phyloP scores from a whole-genome alignment of 1,140 invertebrate species.

The Carposina sasakii region DNA sequence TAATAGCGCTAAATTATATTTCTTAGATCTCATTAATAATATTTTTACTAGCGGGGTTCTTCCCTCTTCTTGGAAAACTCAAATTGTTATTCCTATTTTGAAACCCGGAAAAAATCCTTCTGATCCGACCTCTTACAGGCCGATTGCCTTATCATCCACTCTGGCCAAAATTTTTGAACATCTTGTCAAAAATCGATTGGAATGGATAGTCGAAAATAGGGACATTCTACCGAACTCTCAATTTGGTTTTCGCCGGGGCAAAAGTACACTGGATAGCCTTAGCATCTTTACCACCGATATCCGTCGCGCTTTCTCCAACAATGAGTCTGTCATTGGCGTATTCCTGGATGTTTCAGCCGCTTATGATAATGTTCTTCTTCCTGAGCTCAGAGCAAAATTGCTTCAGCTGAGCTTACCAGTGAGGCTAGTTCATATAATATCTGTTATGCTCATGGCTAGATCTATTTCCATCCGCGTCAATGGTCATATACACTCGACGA shows the following conservation, averaged over 20 bases:
- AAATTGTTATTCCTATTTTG: not conserved
- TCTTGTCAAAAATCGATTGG: constrained; percentile 1
- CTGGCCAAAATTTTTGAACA: constrained; percentile 8
- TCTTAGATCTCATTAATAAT: too few relatives aligned
- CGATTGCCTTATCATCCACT: constrained; percentile 6
- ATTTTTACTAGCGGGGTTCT: too few relatives aligned
- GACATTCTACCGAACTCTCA: not conserved
- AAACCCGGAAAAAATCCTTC: constrained; percentile 3
- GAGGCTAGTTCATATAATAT: not conserved
- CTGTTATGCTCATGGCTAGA: not conserved
- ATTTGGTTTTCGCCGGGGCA: constrained; percentile 4
- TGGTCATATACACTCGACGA: too few relatives aligned
- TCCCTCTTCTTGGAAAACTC: constrained; percentile 11
- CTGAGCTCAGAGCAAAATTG: constrained; percentile 1
- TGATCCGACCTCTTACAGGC: constrained; percentile 1
- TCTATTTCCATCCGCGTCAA: too few relatives aligned
- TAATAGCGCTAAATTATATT: too few relatives aligned
- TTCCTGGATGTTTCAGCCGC: constrained; percentile 10
- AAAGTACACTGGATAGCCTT: constrained; percentile 8
- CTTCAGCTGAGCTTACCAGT: not conserved
- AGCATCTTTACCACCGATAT: constrained; percentile 1
- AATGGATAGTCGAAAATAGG: constrained; percentile 1
- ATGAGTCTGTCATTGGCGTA: constrained; percentile 3
- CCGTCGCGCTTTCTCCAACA: not conserved
- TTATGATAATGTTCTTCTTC: constrained; percentile 8